A percentile compares a stretch with the other conserved stretches of the same genome.
Evolutionary conservation across 1,140 invertebrate species (phyloP).

Genomic region (Prorops nasuta): DNA sequence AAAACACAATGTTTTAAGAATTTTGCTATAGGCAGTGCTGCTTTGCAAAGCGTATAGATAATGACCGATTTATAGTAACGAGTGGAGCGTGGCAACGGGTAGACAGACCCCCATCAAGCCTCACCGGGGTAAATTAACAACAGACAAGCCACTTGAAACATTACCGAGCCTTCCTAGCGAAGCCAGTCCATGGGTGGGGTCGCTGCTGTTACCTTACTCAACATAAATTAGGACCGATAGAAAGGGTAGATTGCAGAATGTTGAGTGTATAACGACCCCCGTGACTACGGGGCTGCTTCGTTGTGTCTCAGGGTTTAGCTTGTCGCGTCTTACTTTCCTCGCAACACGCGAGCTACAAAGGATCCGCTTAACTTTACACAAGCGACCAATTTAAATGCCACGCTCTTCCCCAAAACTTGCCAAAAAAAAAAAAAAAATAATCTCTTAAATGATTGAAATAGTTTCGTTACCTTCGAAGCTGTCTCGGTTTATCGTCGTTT

Average conservation of each 20-base stretch:
- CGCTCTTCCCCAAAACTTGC: too few species aligned
- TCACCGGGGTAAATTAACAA: slow-evolving; percentile 53
- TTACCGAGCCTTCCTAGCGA: slow-evolving; percentile 49
- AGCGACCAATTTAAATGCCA: too few species aligned
- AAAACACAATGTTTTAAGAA: too few species aligned
- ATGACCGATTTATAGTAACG: slow-evolving; percentile 51
- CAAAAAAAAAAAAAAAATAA: too few species aligned
- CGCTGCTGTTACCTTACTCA: slow-evolving; percentile 45
- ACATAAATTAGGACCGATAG: slow-evolving; percentile 57
- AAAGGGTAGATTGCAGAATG: slow-evolving; percentile 56
- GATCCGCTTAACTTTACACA: slow-evolving; percentile 19
- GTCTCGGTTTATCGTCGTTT: too few species aligned
- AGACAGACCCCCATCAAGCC: slow-evolving; percentile 49
- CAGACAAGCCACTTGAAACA: slow-evolving; percentile 56
- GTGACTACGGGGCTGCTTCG: slow-evolving; percentile 22
- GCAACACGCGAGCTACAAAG: slow-evolving; percentile 27
- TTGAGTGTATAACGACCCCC: slow-evolving; percentile 48
- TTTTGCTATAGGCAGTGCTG: too few species aligned
- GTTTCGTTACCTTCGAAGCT: too few species aligned
- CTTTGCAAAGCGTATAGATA: slow-evolving; percentile 34
- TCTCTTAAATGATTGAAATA: too few species aligned
- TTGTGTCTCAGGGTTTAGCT: slow-evolving; percentile 29
- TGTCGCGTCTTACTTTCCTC: slow-evolving; percentile 29
- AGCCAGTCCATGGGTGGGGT: slow-evolving; percentile 18
- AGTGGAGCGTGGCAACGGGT: slow-evolving; percentile 37